These are phyloP conservation scores for Pseudococcus viburni DNA, from an alignment of 2,888 invertebrate species.

Conservation along the genomic window DNA sequence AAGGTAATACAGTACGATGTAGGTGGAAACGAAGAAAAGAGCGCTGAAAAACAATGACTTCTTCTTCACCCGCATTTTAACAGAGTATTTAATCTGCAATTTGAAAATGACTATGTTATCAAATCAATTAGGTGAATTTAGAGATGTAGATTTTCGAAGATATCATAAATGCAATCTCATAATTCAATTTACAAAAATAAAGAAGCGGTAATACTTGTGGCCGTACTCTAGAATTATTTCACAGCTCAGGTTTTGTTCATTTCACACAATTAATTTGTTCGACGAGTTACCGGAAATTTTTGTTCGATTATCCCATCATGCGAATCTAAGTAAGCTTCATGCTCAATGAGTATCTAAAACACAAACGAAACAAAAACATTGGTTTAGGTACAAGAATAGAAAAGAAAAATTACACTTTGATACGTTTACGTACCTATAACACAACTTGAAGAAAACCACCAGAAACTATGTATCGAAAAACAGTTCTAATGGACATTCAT, in stretches of 20 bases:
- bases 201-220: too few species aligned
- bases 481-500: background rate
- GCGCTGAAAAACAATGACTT: conserved; percentile 2
- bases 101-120: too few species aligned
- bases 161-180: too few species aligned
- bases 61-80: conserved; percentile 12
- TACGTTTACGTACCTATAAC: background rate
- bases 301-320: conserved; percentile 23
- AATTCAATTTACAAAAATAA: too few species aligned
- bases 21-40: conserved; percentile 16
- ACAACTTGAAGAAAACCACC: background rate
- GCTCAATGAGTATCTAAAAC: background rate
- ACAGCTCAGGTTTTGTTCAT: too few species aligned
- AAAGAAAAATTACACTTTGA: background rate
- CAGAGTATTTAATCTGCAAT: background rate
- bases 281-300: background rate
- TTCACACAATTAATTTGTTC: too few species aligned
- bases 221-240: background rate
- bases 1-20: conserved; percentile 10
- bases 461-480: background rate
- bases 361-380: too few species aligned
- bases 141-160: too few species aligned
- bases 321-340: background rate
- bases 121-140: too few species aligned
- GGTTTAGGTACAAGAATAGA: background rate